Evolutionary conservation across 2,888 invertebrate species (phyloP), one percentile per base, ranked within the genome.

Genomic region (Cetonia aurata): DNA sequence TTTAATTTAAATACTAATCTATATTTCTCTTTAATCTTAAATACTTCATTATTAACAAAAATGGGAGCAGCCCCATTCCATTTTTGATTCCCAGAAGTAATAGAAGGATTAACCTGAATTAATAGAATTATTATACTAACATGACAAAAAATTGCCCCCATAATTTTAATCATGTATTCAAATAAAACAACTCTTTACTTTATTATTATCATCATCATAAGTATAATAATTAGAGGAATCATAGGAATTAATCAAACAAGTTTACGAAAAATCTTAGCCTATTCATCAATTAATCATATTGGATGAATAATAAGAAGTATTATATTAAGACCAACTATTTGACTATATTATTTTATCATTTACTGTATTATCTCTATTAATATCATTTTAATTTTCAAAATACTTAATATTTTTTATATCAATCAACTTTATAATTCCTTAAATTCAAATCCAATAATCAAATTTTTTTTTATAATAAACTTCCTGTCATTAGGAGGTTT

Each of bases 91-190:
- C 88, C 88, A 0, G 87, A 86, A 84, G 85, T 89, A 80, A 85
- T n/a, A n/a, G n/a, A n/a, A n/a, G n/a, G n/a, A n/a, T n/a, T n/a
- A n/a, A n/a, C n/a, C n/a, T n/a, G n/a, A n/a, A n/a, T n/a, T n/a
- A n/a, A n/a, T 88, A 77, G 87, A 88, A 85, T 88, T 88, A 1
- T 76, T 89, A 85, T 83, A 81, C 33, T 90, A 89, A 88, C 25
- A 25, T 89, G 89, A 86, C 90, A 90, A 89, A 90, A 90, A 88
- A 86, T 89, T 85, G 86, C 88, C 44, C n/a, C 89, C 89, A 1
- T 83, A 90, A 85, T 85, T 88, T 81, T 60, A 87, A 13, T 78
- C 13, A 71, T 70, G 33, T 78, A 75, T 79, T 83, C 84, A 80
- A 81, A 81, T 77, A 82, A 83, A 60, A 72, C 71, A 46, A 56